Evolutionary conservation across 2,888 invertebrate species (phyloP).

Genomic region (Noctua fimbriata): DNA sequence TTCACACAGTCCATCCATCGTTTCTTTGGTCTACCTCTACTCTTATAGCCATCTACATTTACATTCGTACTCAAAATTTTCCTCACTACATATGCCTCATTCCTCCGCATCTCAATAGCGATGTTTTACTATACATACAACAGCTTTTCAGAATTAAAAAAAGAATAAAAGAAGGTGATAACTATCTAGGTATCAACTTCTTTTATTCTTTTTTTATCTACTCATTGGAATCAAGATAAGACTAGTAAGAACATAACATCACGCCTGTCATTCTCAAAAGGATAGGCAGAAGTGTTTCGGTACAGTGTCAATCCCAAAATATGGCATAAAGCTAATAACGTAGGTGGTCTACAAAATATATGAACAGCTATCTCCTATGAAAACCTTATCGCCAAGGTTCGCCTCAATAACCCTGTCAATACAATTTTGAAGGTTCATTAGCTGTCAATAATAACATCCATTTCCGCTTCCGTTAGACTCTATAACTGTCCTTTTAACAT

Average conservation of each 20-base stretch:
- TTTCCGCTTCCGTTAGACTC: slow-evolving; percentile 42
- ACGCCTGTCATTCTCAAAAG: not conserved
- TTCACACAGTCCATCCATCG: not conserved
- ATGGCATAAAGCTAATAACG: not conserved
- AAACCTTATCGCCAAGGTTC: not conserved
- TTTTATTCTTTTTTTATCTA: no score
- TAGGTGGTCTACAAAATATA: not conserved
- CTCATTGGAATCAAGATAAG: not conserved
- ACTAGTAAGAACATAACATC: not conserved
- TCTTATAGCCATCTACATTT: no score
- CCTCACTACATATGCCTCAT: no score
- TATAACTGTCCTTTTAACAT: slow-evolving; percentile 19
- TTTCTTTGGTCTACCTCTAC: not conserved
- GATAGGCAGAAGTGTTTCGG: not conserved
- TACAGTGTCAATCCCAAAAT: not conserved
- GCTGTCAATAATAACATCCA: slow-evolving; percentile 9
- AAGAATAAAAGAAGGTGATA: no score
- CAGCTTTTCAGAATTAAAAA: no score
- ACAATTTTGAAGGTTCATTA: slow-evolving; percentile 12
- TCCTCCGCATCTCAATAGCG: no score
- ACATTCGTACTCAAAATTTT: no score
- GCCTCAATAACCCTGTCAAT: slow-evolving; percentile 15
- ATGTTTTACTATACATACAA: not conserved
- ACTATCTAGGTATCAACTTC: no score
- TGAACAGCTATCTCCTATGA: not conserved